Evolutionary conservation across 2,113 vertebrate species (phyloP).

Genomic region (Cyprinus carpio): DNA sequence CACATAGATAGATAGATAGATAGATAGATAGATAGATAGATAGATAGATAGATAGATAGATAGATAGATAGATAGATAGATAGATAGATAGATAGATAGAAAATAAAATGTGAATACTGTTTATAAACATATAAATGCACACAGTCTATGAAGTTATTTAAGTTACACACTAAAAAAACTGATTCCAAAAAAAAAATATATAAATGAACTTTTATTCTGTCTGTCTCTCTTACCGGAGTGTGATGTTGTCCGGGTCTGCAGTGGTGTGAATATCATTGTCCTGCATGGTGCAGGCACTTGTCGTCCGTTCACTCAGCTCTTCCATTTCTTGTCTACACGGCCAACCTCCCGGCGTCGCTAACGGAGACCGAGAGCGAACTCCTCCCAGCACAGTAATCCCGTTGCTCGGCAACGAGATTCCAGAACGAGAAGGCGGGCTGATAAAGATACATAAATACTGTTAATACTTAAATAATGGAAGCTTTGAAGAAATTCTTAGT

Average conservation of each 20-base stretch:
- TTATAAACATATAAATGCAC: background rate
- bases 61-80: too few relatives aligned
- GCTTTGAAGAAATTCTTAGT: background rate
- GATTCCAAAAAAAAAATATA: background rate
- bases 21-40: too few relatives aligned
- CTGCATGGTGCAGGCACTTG: slow-evolving; percentile 63
- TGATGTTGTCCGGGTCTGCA: slow-evolving; percentile 56
- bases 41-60: too few relatives aligned
- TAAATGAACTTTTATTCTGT: background rate
- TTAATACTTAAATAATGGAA: slow-evolving; percentile 18
- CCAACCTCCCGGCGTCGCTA: slow-evolving; percentile 59
- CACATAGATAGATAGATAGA: too few relatives aligned
- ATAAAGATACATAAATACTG: slow-evolving; percentile 18
- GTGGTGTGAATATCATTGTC: slow-evolving; percentile 52
- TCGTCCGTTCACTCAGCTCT: slow-evolving; percentile 66
- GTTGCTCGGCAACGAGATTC: slow-evolving; percentile 74
- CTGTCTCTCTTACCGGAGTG: slow-evolving; percentile 63
- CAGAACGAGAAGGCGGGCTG: slow-evolving; percentile 55
- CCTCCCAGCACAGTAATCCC: slow-evolving; percentile 53
- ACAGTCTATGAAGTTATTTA: background rate
- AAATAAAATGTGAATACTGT: background rate
- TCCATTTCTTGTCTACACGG: slow-evolving; percentile 62
- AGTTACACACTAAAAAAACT: background rate
- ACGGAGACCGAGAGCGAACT: slow-evolving; percentile 50
- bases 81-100: too few relatives aligned